Percentiles rank a stretch among this genome's conserved stretches.
These are phyloP conservation scores for Misgurnus mizolepis DNA, from an alignment of 2,113 vertebrate species.

Conservation along the genomic window DNA sequence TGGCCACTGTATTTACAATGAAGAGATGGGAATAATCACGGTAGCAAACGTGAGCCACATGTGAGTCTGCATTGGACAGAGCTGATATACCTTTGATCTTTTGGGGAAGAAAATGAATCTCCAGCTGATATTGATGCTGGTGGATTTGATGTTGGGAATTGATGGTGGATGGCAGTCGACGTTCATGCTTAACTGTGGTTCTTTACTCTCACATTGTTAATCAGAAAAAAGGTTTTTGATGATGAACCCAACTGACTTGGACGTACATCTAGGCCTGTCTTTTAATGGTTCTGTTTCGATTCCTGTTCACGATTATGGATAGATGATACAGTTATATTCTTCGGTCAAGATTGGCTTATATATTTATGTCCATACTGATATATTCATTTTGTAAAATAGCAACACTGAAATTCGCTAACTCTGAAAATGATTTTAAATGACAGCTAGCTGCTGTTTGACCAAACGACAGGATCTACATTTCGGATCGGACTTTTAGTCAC, in stretches of 20 bases:
- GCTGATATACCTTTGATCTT: background rate
- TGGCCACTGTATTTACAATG: background rate
- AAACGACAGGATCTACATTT: conserved; percentile 33
- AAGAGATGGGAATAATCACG: background rate
- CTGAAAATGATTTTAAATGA: background rate
- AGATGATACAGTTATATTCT: background rate
- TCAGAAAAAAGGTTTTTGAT: background rate
- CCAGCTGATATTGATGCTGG: background rate
- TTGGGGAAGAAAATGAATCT: background rate
- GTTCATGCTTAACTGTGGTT: background rate
- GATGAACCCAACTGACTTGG: background rate
- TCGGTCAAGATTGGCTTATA: background rate
- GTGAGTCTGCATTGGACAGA: background rate
- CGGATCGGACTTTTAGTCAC: conserved; percentile 28
- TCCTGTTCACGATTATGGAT: too few species aligned
- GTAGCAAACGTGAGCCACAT: background rate
- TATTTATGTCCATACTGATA: background rate
- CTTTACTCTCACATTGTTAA: background rate
- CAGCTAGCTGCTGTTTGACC: background rate
- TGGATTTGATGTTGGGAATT: background rate
- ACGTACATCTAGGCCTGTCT: background rate
- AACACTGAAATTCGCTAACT: conserved; percentile 8
- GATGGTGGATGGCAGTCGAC: background rate
- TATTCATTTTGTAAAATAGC: conserved; percentile 3
- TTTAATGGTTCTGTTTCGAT: background rate